These are phyloP conservation scores for Limanda limanda DNA, from an alignment of 2,113 vertebrate species.

Conservation along the genomic window DNA sequence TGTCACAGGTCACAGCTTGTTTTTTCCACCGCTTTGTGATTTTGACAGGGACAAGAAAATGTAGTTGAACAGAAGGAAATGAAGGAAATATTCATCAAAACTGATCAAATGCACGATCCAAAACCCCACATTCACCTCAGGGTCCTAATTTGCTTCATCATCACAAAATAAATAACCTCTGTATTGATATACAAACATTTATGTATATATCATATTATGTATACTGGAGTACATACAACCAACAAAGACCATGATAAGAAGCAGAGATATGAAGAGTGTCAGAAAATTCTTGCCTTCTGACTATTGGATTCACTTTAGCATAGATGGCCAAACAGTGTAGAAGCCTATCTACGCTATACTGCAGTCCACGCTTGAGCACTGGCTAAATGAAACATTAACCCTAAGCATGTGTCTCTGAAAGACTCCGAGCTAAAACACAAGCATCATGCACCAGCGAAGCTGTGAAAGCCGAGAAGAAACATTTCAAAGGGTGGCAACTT, in stretches of 20 bases:
- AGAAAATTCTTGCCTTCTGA: slow-evolving; percentile 37
- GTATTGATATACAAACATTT: slow-evolving; percentile 47
- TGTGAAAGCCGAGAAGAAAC: slow-evolving; percentile 50
- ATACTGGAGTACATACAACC: slow-evolving; percentile 48
- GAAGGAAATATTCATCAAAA: slow-evolving; percentile 8
- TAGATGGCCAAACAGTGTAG: slow-evolving; percentile 50
- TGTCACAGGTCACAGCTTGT: slow-evolving; percentile 41
- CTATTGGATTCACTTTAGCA: slow-evolving; percentile 52
- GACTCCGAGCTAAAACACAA: slow-evolving; percentile 65
- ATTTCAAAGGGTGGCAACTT: slow-evolving; percentile 37
- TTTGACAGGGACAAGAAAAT: slow-evolving; percentile 15
- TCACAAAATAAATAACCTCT: slow-evolving; percentile 51
- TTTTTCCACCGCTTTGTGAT: slow-evolving; percentile 20
- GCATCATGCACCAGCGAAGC: slow-evolving; percentile 71
- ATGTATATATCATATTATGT: background rate
- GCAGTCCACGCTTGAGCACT: slow-evolving; percentile 54
- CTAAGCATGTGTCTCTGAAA: slow-evolving; percentile 34
- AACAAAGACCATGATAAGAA: slow-evolving; percentile 46
- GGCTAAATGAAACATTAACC: slow-evolving; percentile 52
- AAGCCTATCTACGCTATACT: slow-evolving; percentile 50
- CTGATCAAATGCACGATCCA: slow-evolving; percentile 16
- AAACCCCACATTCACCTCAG: slow-evolving; percentile 15
- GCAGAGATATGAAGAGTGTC: slow-evolving; percentile 33
- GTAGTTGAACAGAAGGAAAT: slow-evolving; percentile 38
- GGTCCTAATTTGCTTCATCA: slow-evolving; percentile 31